Evolutionary conservation across 2,888 invertebrate species (phyloP).

Genomic region (Erannis defoliaria): DNA sequence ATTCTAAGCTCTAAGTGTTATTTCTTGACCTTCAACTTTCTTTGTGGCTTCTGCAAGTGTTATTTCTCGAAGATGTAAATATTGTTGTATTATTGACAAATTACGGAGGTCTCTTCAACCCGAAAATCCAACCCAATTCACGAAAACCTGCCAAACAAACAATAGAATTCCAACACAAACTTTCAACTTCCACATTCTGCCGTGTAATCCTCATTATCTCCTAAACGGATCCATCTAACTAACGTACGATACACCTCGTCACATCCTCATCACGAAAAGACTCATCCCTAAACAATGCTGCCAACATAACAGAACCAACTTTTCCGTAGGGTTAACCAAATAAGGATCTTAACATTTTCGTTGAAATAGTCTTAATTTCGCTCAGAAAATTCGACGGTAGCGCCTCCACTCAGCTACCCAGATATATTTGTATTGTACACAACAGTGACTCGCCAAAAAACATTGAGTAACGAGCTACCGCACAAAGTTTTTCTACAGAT

Average conservation of each 20-base stretch:
- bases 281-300: slow-evolving; percentile 46
- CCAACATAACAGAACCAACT: slow-evolving; percentile 33
- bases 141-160: not conserved
- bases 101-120: not conserved
- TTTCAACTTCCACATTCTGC: slow-evolving; percentile 21
- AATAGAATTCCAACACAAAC: slow-evolving; percentile 4
- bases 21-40: no score
- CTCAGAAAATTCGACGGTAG: not conserved
- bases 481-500: slow-evolving; percentile 21
- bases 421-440: slow-evolving; percentile 26
- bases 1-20: no score
- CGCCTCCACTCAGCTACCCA: not conserved
- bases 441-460: slow-evolving; percentile 61
- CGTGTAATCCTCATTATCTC: slow-evolving; percentile 35
- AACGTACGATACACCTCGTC: slow-evolving; percentile 39
- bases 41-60: no score
- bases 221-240: slow-evolving; percentile 30
- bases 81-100: no score
- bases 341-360: not conserved
- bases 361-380: not conserved
- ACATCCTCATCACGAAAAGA: slow-evolving; percentile 47
- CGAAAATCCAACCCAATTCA: not conserved
- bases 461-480: slow-evolving; percentile 50
- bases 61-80: no score
- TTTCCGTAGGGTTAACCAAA: not conserved